A percentile compares a stretch with the other conserved stretches of the same genome.
phyloP scores from a whole-genome alignment of 2,113 vertebrate genomes.

The Taurulus bubalis region DNA sequence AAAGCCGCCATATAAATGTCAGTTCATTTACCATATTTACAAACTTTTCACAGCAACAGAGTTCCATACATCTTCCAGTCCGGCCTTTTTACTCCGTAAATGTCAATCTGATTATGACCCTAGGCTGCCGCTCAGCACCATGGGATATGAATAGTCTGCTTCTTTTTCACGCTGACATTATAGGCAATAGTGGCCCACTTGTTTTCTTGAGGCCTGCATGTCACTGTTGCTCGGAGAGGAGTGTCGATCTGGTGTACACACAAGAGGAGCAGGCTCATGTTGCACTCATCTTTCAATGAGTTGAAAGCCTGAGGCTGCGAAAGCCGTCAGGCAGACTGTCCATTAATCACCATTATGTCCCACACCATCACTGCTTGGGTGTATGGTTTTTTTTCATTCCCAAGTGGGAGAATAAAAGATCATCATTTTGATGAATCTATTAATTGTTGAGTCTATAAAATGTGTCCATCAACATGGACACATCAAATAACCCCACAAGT shows the following conservation, averaged over 20 bases:
- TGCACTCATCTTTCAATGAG: conserved; percentile 27
- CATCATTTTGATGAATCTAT: not conserved
- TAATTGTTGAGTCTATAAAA: not conserved
- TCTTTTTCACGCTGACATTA: not conserved
- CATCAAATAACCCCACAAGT: not conserved
- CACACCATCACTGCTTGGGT: conserved; percentile 16
- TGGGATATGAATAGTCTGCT: not conserved
- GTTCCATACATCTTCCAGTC: not conserved
- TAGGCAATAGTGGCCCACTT: not conserved
- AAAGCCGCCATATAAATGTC: too few relatives aligned
- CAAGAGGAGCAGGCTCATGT: conserved; percentile 30
- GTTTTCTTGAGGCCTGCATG: not conserved
- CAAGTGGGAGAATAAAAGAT: not conserved
- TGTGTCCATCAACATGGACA: not conserved
- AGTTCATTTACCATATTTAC: not conserved
- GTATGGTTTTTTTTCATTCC: not conserved
- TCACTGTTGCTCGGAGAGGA: not conserved
- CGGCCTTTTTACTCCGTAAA: not conserved
- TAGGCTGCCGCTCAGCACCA: not conserved
- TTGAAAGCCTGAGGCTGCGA: conserved; percentile 29
- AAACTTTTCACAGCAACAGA: not conserved
- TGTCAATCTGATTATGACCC: not conserved
- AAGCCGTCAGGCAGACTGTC: conserved; percentile 16
- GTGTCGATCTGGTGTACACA: not conserved
- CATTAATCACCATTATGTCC: conserved; percentile 22